phyloP scores from a whole-genome alignment of 2,113 vertebrate genomes.

The Anhinga anhinga region DNA sequence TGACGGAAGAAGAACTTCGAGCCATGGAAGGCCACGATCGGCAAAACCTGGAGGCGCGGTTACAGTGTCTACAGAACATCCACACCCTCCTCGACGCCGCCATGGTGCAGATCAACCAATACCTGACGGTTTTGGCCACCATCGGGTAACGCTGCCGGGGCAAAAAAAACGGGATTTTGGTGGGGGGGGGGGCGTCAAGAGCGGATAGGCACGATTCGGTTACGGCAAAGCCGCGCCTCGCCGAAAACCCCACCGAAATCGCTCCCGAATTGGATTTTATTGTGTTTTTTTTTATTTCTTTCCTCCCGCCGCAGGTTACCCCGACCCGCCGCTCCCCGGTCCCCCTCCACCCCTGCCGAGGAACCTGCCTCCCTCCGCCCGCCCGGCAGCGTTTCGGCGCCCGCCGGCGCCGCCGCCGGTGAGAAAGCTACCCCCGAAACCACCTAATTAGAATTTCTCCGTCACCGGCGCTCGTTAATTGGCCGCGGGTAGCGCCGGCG shows the following conservation, averaged over 20 bases:
- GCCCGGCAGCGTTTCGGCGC: background rate
- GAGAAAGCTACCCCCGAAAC: background rate
- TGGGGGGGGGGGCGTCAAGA: background rate
- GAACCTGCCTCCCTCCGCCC: background rate
- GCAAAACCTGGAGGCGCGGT: conserved; percentile 87
- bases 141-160: conserved; percentile 71
- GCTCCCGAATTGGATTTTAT: background rate
- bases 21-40: conserved; percentile 91
- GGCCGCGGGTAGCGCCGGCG: background rate
- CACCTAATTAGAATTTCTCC: too few relatives aligned
- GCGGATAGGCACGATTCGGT: background rate
- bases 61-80: conserved; percentile 94
- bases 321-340: background rate
- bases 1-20: conserved; percentile 87
- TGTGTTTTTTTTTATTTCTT: too few relatives aligned
- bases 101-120: conserved; percentile 97
- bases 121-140: conserved; percentile 86
- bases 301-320: conserved; percentile 57
- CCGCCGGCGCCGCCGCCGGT: background rate
- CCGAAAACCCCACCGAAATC: background rate
- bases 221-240: background rate
- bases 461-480: background rate
- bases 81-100: conserved; percentile 92
- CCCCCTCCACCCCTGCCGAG: background rate
- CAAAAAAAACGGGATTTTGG: too few relatives aligned